Conservation (phyloP, 2,113 vertebrate genomes). For the Corydoras maculifer region DNA sequence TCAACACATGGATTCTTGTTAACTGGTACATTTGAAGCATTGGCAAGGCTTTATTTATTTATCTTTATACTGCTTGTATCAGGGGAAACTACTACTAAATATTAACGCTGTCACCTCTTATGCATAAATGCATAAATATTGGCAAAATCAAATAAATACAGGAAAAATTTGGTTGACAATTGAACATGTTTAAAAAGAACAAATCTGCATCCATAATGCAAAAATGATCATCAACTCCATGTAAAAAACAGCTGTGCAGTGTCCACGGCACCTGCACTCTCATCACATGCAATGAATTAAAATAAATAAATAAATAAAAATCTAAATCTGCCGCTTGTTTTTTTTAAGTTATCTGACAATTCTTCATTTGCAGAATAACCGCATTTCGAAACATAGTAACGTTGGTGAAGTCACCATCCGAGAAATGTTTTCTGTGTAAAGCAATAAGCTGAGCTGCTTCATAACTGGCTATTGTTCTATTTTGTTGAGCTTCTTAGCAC, state of each 20-base stretch:
- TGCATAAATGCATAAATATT: no score
- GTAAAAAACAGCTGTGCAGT: constrained; percentile 37
- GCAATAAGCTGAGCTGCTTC: background rate
- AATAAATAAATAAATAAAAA: constrained; percentile 30
- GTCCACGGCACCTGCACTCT: constrained; percentile 17
- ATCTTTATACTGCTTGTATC: no score
- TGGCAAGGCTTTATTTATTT: no score
- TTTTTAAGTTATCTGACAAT: constrained; percentile 1
- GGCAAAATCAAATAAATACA: no score
- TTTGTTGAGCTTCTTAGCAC: constrained; percentile 44
- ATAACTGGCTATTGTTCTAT: no score
- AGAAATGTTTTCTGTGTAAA: constrained; percentile 28
- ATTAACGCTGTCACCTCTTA: no score
- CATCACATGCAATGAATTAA: constrained; percentile 6
- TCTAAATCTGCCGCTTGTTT: constrained; percentile 30
- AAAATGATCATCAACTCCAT: constrained; percentile 36
- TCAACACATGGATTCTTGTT: no score
- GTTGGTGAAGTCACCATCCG: constrained; percentile 31
- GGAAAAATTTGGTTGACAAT: no score
- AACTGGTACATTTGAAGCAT: no score
- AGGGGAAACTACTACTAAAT: no score
- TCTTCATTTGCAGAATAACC: background rate
- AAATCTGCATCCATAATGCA: background rate
- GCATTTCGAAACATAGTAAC: constrained; percentile 26
- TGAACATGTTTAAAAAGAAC: no score